These are phyloP conservation scores for Philypnodon macrostomus DNA, from an alignment of 2,797 vertebrate species.

Conservation along the genomic window DNA sequence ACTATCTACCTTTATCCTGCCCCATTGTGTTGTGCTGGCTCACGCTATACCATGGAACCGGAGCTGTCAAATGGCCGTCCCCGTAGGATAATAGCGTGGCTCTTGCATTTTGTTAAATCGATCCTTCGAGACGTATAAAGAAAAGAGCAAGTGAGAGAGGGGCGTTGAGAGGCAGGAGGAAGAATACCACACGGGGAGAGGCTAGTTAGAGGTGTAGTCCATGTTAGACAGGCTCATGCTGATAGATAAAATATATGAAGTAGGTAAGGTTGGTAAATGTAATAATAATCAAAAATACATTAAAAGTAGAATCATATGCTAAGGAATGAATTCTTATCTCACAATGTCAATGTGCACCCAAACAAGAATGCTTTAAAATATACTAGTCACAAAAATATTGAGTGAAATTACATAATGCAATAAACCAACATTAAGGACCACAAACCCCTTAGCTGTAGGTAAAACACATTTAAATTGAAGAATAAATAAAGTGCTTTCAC, in stretches of 20 bases:
- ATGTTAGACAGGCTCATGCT: slow-evolving; percentile 25
- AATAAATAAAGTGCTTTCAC: too few species aligned
- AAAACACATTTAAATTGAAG: too few species aligned
- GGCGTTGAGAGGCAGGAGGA: slow-evolving; percentile 27
- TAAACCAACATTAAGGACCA: too few species aligned
- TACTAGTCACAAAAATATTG: too few species aligned
- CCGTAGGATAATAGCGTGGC: slow-evolving; percentile 62
- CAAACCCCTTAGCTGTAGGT: too few species aligned
- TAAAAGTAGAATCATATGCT: too few species aligned
- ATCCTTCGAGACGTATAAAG: slow-evolving; percentile 56
- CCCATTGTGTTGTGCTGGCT: slow-evolving; percentile 58
- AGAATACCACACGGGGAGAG: slow-evolving; percentile 34
- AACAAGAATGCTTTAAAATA: too few species aligned
- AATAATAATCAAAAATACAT: slow-evolving; percentile 11
- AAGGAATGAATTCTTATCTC: too few species aligned
- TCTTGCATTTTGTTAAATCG: slow-evolving; percentile 62
- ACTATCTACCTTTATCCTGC: slow-evolving; percentile 63
- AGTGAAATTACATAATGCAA: too few species aligned
- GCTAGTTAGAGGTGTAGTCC: slow-evolving; percentile 39
- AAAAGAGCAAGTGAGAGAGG: slow-evolving; percentile 29
- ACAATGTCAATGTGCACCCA: background rate
- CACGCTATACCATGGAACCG: slow-evolving; percentile 45
- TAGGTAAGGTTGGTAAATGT: too few species aligned
- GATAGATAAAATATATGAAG: slow-evolving; percentile 22
- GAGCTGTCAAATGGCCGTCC: slow-evolving; percentile 62